These are phyloP conservation scores for Atractosteus spatula DNA, from an alignment of 2,113 vertebrate species.

Conservation along the genomic window DNA sequence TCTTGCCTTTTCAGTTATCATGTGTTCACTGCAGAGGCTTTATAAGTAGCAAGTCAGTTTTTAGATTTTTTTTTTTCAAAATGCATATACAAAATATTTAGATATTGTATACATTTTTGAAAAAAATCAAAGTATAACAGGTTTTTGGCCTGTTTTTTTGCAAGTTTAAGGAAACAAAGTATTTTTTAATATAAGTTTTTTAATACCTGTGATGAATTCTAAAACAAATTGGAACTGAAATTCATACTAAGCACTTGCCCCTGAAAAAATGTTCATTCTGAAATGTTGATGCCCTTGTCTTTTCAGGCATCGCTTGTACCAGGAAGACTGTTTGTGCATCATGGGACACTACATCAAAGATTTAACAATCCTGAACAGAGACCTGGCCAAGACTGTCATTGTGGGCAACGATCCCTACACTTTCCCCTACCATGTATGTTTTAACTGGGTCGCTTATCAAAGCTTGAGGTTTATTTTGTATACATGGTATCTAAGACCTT, in stretches of 20 bases:
- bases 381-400: conserved; percentile 69
- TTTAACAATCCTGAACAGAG: conserved; percentile 62
- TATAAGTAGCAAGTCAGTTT: not conserved
- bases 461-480: not conserved
- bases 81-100: no score
- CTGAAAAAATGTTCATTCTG: no score
- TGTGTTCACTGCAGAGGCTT: not conserved
- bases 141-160: not conserved
- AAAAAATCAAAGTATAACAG: no score
- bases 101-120: no score
- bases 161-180: no score
- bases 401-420: conserved; percentile 71
- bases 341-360: conserved; percentile 79
- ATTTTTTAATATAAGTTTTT: not conserved
- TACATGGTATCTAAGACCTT: no score
- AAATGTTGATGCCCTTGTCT: not conserved
- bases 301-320: conserved; percentile 68
- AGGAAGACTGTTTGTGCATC: conserved; percentile 70
- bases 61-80: no score
- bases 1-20: no score
- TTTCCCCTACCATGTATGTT: conserved; percentile 67
- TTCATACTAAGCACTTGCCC: no score
- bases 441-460: not conserved
- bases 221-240: no score
- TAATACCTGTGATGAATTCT: no score